Percentiles rank a stretch among this genome's conserved stretches.
phyloP scores from a whole-genome alignment of 2,888 invertebrate genomes.

The Reticulitermes lucifugus region DNA sequence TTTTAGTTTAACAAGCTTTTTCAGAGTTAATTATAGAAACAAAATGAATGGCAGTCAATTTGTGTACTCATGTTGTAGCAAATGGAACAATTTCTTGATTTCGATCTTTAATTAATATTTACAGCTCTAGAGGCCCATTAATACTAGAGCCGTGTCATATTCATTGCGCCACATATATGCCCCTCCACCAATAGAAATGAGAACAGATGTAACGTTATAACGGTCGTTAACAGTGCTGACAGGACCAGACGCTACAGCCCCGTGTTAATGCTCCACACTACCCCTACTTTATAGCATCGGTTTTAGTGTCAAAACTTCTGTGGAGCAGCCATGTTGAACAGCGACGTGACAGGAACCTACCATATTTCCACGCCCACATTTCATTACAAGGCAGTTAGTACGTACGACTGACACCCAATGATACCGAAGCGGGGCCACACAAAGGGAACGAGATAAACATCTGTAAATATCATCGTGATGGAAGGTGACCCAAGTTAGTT shows the following conservation, averaged over 20 bases:
- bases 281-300: conserved; percentile 14
- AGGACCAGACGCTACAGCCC: neutral
- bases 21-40: too few relatives aligned
- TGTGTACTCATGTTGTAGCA: too few relatives aligned
- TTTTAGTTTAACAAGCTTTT: too few relatives aligned
- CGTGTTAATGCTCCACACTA: neutral
- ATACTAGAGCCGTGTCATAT: neutral
- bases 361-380: conserved; percentile 13
- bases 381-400: neutral
- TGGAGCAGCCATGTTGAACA: conserved; percentile 11
- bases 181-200: neutral
- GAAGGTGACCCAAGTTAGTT: conserved; percentile 3
- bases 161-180: neutral
- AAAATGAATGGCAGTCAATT: too few relatives aligned
- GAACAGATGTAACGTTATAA: conserved; percentile 15
- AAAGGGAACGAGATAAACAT: neutral
- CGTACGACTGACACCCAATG: neutral
- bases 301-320: conserved; percentile 1
- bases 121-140: neutral
- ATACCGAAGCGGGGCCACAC: conserved; percentile 12
- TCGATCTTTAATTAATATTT: neutral
- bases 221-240: neutral
- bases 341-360: neutral
- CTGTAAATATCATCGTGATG: conserved; percentile 23
- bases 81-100: neutral